Base-by-base conservation (phyloP, 1,140 invertebrate species). In the Helicorthomorpha holstii region DNA sequence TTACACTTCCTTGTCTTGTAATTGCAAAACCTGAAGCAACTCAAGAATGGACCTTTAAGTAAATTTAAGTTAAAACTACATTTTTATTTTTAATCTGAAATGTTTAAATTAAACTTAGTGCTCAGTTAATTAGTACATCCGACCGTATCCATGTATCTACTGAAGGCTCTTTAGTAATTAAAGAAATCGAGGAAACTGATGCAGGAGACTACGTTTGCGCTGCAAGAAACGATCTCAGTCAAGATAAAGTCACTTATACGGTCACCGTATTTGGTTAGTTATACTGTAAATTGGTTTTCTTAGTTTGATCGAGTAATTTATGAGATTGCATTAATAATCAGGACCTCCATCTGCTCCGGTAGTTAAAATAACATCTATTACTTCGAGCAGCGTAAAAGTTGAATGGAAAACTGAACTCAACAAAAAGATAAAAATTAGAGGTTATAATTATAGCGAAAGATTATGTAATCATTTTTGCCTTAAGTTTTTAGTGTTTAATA, bases 11-110 rank as follows among this genome's bases (percentile, higher is more conserved):
- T 0, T 95, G 91, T 61, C 71, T 90, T 22, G 85, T 87, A 42
- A 87, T 94, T 12, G 90, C 90, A 22, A 78, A 85, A 29, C 89
- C 90, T 2, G 75, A 78, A 49, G 90, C 90, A 3, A 81, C 83
- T 60, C 85, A 93, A 52, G 76, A 79, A 24, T 94, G 89, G 90
- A 44, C 22, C 22, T 21, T 44, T 4, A 51, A 29, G 50, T 51
- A 51, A 10, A 29, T 7, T 7, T n/a, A n/a, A n/a, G n/a, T n/a
- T n/a, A n/a, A 7, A 34, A 34, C 7, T 34, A n/a, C n/a, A n/a
- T 42, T 12, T 50, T 10, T 42, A 41, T 7, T 12, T 26, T 7
- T 7, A 38, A 16, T 49, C 41, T 10, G 10, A 19, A 4, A 27
- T 27, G 12, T 26, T 49, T 49, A 7, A 19, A 24, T 10, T 24